A percentile compares a stretch with the other conserved stretches of the same genome.
Evolutionary conservation across 1,140 invertebrate genomes (phyloP).

Genomic region (Drosophila seguyi): DNA sequence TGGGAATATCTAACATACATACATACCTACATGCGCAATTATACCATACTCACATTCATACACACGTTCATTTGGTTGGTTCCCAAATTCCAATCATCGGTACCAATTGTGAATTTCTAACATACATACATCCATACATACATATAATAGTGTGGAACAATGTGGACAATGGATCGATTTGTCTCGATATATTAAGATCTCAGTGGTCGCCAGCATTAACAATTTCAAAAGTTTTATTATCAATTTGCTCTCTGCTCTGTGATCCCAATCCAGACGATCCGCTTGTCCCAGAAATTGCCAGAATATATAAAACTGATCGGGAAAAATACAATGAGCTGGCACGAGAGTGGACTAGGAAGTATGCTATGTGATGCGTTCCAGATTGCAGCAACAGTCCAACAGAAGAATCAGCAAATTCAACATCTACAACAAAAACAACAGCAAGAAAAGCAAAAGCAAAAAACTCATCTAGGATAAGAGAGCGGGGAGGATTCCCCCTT

Average conservation of each 20-base stretch:
- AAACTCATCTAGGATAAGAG: no score
- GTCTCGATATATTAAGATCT: slow-evolving; percentile 99
- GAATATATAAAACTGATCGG: slow-evolving; percentile 99
- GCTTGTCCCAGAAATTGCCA: slow-evolving; percentile 99
- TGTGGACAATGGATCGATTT: slow-evolving; percentile 99
- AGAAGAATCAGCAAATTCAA: slow-evolving; percentile 69
- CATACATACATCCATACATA: no score
- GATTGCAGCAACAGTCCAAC: slow-evolving; percentile 84
- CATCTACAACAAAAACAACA: slow-evolving; percentile 44
- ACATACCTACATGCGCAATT: no score
- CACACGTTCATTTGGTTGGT: no score
- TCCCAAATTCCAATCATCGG: no score
- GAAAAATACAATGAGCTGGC: slow-evolving; percentile 99
- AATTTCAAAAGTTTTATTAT: slow-evolving; percentile 99
- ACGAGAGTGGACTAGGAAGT: slow-evolving; percentile 99
- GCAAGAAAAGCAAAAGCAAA: slow-evolving; percentile 46
- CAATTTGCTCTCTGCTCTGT: slow-evolving; percentile 99
- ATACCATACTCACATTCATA: no score
- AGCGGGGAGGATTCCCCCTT: no score
- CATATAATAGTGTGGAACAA: no score
- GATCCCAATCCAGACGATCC: slow-evolving; percentile 99
- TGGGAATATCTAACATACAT: no score
- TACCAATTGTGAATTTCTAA: no score
- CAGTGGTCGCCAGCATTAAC: slow-evolving; percentile 99
- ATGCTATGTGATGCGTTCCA: slow-evolving; percentile 97